phyloP scores from a whole-genome alignment of 2,113 vertebrate species.

The Pycnonotus jocosus region DNA sequence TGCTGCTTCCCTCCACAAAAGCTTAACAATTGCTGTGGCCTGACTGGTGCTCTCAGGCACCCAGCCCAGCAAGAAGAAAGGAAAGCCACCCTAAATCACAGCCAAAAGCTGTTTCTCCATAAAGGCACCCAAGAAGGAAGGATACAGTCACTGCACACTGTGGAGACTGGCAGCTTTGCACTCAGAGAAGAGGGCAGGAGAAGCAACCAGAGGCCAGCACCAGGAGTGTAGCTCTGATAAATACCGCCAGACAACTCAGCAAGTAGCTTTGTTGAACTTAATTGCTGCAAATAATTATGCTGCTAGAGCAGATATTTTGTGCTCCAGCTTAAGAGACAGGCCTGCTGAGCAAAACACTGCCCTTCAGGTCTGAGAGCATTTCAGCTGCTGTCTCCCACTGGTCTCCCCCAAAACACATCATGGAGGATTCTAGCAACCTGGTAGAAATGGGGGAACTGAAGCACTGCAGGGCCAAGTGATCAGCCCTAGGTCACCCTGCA shows the following conservation, averaged over 20 bases:
- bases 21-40: neutral
- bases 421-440: neutral
- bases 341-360: neutral
- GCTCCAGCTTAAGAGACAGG: neutral
- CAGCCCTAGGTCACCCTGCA: neutral
- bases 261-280: neutral
- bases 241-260: neutral
- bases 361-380: neutral
- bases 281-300: neutral
- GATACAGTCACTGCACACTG: fast-evolving
- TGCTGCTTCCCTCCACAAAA: neutral
- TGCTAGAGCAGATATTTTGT: neutral
- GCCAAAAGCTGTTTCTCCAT: neutral
- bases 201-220: neutral
- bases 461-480: neutral
- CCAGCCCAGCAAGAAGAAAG: neutral
- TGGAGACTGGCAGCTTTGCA: fast-evolving
- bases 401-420: neutral
- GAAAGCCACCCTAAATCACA: neutral
- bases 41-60: neutral
- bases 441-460: neutral
- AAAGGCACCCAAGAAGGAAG: neutral
- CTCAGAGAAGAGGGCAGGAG: neutral
- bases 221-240: neutral
- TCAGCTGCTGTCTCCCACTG: neutral